Conservation (phyloP, 53 echinoderm and acorn worm genomes). For the Temnopleurus reevesii region DNA sequence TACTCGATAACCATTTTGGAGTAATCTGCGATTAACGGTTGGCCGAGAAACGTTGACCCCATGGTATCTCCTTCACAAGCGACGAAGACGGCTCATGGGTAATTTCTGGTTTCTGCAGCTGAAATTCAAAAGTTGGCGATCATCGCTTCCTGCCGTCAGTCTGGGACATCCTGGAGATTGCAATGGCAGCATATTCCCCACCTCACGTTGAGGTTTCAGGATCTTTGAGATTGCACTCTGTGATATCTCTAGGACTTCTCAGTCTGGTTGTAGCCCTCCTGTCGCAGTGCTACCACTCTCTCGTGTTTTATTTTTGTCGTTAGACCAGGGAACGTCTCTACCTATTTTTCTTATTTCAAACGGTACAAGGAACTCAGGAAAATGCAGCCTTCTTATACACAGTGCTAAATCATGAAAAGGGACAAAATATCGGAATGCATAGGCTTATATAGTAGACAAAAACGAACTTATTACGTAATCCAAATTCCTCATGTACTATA, state of each 20-base stretch:
- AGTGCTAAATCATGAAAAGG: neutral
- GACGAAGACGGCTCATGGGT: neutral
- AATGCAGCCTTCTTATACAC: neutral
- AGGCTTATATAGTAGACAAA: neutral
- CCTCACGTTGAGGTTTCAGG: neutral
- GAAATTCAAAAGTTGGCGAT: constrained; percentile 24
- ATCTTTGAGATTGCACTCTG: neutral
- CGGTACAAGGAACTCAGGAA: neutral
- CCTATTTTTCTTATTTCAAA: neutral
- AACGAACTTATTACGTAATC: constrained; percentile 7
- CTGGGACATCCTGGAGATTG: constrained; percentile 2
- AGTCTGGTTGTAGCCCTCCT: neutral
- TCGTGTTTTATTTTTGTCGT: neutral
- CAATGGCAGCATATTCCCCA: neutral
- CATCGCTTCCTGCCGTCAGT: neutral
- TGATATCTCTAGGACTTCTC: neutral
- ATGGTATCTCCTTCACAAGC: constrained; percentile 22
- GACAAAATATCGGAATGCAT: neutral
- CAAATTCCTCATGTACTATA: neutral
- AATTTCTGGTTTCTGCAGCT: neutral
- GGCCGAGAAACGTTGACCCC: neutral
- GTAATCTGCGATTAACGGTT: constrained; percentile 42
- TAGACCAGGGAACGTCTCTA: constrained; percentile 7
- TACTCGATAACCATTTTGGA: constrained; percentile 24
- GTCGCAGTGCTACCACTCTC: too few relatives aligned